Evolutionary conservation across 2,888 invertebrate genomes (phyloP).

Genomic region (Teleiodes luculella): DNA sequence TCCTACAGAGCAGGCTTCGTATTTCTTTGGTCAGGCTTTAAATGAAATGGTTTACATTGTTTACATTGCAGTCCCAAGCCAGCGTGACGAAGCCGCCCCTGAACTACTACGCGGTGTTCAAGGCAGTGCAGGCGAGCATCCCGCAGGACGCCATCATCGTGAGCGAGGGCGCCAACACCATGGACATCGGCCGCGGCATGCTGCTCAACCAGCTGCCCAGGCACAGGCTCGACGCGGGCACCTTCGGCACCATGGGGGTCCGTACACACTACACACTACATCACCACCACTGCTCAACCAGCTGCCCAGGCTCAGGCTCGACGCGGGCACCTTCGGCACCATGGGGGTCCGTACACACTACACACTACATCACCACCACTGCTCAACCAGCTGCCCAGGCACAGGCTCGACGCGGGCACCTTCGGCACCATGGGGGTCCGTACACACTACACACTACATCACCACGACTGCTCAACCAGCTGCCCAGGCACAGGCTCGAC

Average conservation of each 20-base stretch:
- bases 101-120: conserved; percentile 96
- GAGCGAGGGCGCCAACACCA: conserved; percentile 98
- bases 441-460: too few relatives aligned
- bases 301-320: neutral
- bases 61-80: conserved; percentile 65
- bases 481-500: neutral
- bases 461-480: conserved; percentile 23
- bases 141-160: conserved; percentile 93
- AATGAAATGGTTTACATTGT: too few relatives aligned
- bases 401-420: conserved; percentile 90
- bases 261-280: conserved; percentile 36
- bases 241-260: conserved; percentile 98
- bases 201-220: conserved; percentile 90
- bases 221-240: conserved; percentile 95
- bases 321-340: neutral
- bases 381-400: conserved; percentile 89
- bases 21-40: too few relatives aligned
- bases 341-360: neutral
- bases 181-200: conserved; percentile 97
- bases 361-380: conserved; percentile 60
- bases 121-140: conserved; percentile 86
- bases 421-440: conserved; percentile 28
- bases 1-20: too few relatives aligned
- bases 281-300: too few relatives aligned
- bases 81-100: conserved; percentile 86